Base-by-base conservation (phyloP, 23 tunicate species). In the Styela clava region DNA sequence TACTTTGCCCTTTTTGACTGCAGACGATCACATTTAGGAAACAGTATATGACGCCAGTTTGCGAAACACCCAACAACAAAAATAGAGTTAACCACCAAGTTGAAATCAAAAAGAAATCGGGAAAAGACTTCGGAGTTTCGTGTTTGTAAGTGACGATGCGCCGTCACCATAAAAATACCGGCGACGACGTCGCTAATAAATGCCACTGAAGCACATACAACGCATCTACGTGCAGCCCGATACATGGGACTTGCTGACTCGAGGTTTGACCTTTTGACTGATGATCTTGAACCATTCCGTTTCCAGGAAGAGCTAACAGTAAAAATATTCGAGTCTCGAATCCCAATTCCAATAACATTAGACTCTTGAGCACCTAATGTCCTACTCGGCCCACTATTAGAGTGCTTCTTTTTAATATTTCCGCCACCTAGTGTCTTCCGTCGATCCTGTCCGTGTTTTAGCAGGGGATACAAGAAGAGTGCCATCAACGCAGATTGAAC, bases 381-480 rank as follows among this genome's bases (percentile, higher is more conserved):
- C 21, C 81, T 36, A 0, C 1, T n/a, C 33, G 81, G 65, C 44
- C 1, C 37, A 19, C 44, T 35, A 23, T 37, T 36, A n/a, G 64
- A 76, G 24, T 27, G 20, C 37, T 34, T 33, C 31, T 52, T 76
- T 2, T 44, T 76, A 16, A 24, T 44, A 44, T 52, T 24, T 22
- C 33, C 31, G 0, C n/a, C 81, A 21, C 70, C 24, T 16, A 79
- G 24, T 5, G n/a, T 26, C 7, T 74, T 52, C 63, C 71, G 73
- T 31, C 78, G 1, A 62, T 79, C 82, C 16, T 78, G 31, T 9
- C 52, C 63, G 24, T 73, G 88, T 1, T 70, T 79, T 63, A 61
- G 65, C 22, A 89, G 78, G 16, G 94, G 94, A 64, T 89, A 89
- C 7, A 89, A 33, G 74, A 89, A 89, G 29, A 89, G 70, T 7